Evolutionary conservation across 2,888 invertebrate genomes (phyloP), one percentile per base, ranked within the genome.

Genomic region (Halictus ligatus): DNA sequence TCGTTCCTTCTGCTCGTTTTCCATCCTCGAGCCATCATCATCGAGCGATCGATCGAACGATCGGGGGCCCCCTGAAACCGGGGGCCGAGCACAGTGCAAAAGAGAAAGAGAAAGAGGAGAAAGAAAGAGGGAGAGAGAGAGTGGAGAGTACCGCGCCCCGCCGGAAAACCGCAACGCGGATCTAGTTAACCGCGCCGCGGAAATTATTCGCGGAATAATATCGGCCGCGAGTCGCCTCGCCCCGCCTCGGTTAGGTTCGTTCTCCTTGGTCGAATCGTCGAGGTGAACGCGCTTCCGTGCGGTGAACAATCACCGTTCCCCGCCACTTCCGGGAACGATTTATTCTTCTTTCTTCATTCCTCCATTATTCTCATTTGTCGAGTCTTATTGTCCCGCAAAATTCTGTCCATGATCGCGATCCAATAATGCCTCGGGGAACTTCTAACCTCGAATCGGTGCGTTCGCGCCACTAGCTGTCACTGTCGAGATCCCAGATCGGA

Each of bases 121-220:
- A 3, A 35, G 35, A 64, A 15, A 18, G 6, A 13, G 29, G 21
- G 15, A 18, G 67, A 40, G 6, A 35, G 69, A 21, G 40, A 40
- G 21, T 18, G 40, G 69, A 40, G 40, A 13, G 60, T 69, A 35
- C 78, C 72, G 76, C 46, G 73, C 84, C 78, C 72, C 87, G 81
- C 85, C 90, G 89, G 89, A 88, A 92, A 92, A 92, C 91, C 92
- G 87, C 92, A 92, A 88, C 89, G 89, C 88, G 83, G 87, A 90
- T 89, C 92, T 91, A 91, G 92, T 92, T 92, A 89, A 92, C 89
- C 87, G 84, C 89, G 83, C 88, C 84, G 85, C 83, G 90, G 88
- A 90, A 90, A 90, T 90, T 89, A 90, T 90, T 90, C 91, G 90
- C 85, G 85, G 90, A 90, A 89, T 90, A 90, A 90, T 84, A 83